Evolutionary conservation across 2,113 vertebrate genomes (phyloP), one percentile per base, ranked within the genome.

Genomic region (Neomonachus schauinslandi): DNA sequence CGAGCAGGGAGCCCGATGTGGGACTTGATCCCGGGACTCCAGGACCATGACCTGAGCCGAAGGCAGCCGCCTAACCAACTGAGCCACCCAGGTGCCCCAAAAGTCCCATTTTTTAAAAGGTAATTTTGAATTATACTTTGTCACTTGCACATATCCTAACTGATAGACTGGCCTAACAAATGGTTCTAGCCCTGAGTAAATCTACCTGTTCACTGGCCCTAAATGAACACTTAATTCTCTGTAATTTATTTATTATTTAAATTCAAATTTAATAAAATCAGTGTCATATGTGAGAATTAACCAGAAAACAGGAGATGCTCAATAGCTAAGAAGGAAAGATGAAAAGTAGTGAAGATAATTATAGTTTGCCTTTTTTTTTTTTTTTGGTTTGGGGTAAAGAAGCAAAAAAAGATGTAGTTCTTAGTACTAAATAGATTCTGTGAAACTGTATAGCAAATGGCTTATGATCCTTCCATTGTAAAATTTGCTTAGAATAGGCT

Each of bases 401-500:
- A 80, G n/a, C 10, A 39, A 77, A 80, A 76, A 61, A 0, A 51
- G 4, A 86, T 28, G 5, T 1, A 28, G 26, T 36, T 94, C 16
- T 69, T 88, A 63, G 72, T 19, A 80, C 42, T 84, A 76, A 94
- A 55, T 5, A 77, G 61, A 59, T 26, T 80, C 63, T 55, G 7
- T 59, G 39, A 28, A 28, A 83, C 51, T 76, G 4, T 15, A 11
- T 5, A 92, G n/a, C 22, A 94, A 72, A 82, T 76, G 53, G 79
- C n/a, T 88, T 72, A 57, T 26, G 13, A 59, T 55, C 4, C 16
- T 88, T 88, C 72, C 76, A 91, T 42, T 55, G 76, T 61, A 93
- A 94, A 97, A 92, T 76, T 36, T 88, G 22, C 33, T 74, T 80
- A 22, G 69, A 82, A 92, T 22, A 42, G 67, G 7, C 85, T 72